Evolutionary conservation across 2,113 vertebrate species (phyloP).

Genomic region (Syrmaticus mikado): DNA sequence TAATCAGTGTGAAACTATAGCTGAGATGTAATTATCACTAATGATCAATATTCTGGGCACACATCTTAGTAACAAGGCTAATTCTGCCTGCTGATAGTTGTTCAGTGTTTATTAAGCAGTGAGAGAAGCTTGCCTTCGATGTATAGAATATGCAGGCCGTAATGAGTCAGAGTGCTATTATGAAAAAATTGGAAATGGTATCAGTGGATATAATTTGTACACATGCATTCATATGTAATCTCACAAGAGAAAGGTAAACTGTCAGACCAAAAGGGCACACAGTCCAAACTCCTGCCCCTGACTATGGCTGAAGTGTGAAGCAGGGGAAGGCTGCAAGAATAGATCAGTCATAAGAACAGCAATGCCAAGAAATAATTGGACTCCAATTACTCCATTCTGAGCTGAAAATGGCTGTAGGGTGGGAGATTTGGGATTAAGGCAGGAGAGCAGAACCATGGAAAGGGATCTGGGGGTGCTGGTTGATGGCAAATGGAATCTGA

Average conservation of each 20-base stretch:
- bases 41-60: background rate
- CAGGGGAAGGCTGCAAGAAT: background rate
- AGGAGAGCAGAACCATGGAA: too few species aligned
- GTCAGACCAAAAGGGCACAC: background rate
- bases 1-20: background rate
- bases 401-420: background rate
- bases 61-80: background rate
- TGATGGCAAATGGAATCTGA: too few species aligned
- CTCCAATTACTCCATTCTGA: background rate
- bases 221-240: background rate
- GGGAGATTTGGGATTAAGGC: background rate
- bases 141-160: background rate
- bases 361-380: background rate
- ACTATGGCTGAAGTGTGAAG: rapidly evolving
- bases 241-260: background rate
- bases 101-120: background rate
- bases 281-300: background rate
- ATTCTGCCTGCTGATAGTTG: background rate
- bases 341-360: background rate
- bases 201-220: background rate
- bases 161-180: background rate
- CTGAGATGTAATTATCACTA: background rate
- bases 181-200: background rate
- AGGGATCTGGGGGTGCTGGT: too few species aligned
- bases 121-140: background rate